Conservation (phyloP, 1,140 invertebrate genomes). For the Anoplolepis gracilipes region DNA sequence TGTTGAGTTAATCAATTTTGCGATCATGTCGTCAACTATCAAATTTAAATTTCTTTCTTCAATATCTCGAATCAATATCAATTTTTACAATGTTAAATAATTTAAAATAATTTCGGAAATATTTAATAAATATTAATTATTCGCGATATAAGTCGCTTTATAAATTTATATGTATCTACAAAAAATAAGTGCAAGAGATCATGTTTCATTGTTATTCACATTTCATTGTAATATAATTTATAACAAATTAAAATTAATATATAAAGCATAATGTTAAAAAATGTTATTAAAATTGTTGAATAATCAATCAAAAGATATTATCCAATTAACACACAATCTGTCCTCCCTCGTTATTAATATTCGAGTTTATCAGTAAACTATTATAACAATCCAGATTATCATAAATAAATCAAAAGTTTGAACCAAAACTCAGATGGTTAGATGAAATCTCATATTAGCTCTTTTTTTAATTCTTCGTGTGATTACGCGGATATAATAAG, state of each 20-base stretch:
- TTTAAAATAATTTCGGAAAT: background rate
- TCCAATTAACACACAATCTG: background rate
- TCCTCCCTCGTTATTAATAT: conserved; percentile 20
- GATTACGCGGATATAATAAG: background rate
- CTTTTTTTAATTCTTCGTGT: conserved; percentile 10
- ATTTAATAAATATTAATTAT: background rate
- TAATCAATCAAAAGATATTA: background rate
- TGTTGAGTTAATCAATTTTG: background rate
- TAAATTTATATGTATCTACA: background rate
- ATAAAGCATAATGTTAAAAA: background rate
- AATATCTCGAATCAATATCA: background rate
- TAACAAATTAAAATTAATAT: background rate
- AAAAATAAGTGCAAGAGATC: background rate
- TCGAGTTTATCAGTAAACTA: background rate
- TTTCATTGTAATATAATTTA: background rate
- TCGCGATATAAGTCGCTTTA: background rate
- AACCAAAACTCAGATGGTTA: background rate
- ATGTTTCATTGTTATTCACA: conserved; percentile 4
- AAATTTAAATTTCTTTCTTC: background rate
- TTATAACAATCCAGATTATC: background rate
- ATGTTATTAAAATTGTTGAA: conserved; percentile 14
- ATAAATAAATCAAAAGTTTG: conserved; percentile 18
- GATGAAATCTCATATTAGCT: background rate
- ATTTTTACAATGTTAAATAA: background rate
- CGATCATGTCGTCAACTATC: background rate